Evolutionary conservation across 1,140 invertebrate species (phyloP).

Genomic region (Conopomorpha cramerella): DNA sequence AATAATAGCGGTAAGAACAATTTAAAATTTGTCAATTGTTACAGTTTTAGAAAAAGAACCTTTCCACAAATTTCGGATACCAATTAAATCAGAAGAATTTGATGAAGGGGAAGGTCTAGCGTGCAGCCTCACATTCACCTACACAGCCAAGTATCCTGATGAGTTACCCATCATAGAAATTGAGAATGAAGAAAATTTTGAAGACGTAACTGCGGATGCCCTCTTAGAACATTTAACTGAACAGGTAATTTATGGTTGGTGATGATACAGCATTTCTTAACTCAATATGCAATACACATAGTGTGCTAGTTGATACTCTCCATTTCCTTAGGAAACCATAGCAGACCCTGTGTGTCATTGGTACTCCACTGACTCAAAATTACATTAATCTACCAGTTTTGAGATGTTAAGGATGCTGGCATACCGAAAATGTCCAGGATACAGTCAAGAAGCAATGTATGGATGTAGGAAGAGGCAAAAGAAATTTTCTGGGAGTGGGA

Average conservation of each 20-base stretch:
- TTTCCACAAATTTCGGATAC: constrained; percentile 74
- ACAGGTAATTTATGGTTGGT: constrained; percentile 65
- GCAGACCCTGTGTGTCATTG: no score
- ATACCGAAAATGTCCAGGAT: no score
- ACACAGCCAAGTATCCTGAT: constrained; percentile 88
- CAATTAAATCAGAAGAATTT: constrained; percentile 78
- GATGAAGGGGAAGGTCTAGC: constrained; percentile 68
- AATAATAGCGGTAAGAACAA: constrained; percentile 9
- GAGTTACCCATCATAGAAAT: constrained; percentile 81
- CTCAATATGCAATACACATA: no score
- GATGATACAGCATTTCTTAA: no score
- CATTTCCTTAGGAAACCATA: no score
- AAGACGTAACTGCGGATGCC: constrained; percentile 67
- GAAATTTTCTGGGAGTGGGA: no score
- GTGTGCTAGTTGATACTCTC: no score
- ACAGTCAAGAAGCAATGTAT: no score
- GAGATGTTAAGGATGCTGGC: no score
- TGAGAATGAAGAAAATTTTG: constrained; percentile 78
- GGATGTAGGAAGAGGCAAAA: no score
- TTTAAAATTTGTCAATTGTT: constrained; percentile 10
- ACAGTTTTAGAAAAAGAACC: constrained; percentile 73
- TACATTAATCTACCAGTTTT: no score
- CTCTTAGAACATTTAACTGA: constrained; percentile 71
- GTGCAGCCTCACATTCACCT: constrained; percentile 80
- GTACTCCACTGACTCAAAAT: no score